A percentile compares a stretch with the other conserved stretches of the same genome.
Evolutionary conservation across 2,888 invertebrate genomes (phyloP).

Genomic region (Chalcosyrphus nemorum): DNA sequence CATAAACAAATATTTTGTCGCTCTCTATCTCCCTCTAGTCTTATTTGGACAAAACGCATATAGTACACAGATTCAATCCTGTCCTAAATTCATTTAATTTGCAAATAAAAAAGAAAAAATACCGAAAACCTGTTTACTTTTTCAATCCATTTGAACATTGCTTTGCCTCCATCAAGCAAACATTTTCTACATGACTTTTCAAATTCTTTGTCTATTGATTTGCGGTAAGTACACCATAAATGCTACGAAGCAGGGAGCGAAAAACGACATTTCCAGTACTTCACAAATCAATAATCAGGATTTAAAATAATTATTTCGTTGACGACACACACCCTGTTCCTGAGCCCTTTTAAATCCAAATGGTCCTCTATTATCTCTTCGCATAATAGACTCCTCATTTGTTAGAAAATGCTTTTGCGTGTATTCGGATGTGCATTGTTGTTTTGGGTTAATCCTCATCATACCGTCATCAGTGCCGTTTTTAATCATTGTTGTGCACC

Average conservation of each 20-base stretch:
- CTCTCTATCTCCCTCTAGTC: not conserved
- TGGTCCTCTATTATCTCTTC: slow-evolving; percentile 82
- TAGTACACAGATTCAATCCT: not conserved
- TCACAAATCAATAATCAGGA: slow-evolving; percentile 64
- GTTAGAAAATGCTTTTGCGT: slow-evolving; percentile 73
- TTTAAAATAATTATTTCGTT: slow-evolving; percentile 67
- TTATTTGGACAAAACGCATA: not conserved
- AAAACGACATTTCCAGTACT: slow-evolving; percentile 56
- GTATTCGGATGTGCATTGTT: slow-evolving; percentile 70
- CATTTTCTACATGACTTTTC: slow-evolving; percentile 45
- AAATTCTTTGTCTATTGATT: slow-evolving; percentile 55
- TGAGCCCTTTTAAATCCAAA: slow-evolving; percentile 82
- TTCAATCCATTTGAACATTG: slow-evolving; percentile 24
- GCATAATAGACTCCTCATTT: slow-evolving; percentile 80
- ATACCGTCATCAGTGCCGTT: slow-evolving; percentile 81
- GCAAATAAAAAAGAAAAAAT: not conserved
- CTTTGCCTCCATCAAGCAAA: slow-evolving; percentile 14
- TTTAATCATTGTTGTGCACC: slow-evolving; percentile 74
- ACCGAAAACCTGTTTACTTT: slow-evolving; percentile 43
- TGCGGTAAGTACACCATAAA: slow-evolving; percentile 61
- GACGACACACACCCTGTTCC: slow-evolving; percentile 64
- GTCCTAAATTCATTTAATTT: slow-evolving; percentile 15
- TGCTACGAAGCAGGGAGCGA: slow-evolving; percentile 28
- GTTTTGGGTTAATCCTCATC: slow-evolving; percentile 81
- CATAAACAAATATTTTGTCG: not conserved